Evolutionary conservation across 2,797 vertebrate genomes (phyloP).

Genomic region (Danionella dracula): DNA sequence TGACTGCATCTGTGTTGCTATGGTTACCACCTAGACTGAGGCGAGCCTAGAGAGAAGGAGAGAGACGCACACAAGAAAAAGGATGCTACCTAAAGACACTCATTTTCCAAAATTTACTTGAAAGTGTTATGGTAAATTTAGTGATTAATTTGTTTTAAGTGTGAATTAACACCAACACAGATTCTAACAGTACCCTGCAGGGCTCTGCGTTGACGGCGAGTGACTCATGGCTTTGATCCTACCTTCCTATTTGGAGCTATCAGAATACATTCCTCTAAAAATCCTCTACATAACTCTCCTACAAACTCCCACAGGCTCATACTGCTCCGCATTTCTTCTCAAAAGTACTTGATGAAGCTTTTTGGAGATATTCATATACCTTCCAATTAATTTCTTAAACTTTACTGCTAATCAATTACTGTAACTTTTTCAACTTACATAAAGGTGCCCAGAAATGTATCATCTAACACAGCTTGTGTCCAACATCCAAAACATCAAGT

Average conservation of each 20-base stretch:
- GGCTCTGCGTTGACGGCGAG: conserved; percentile 27
- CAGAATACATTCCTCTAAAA: conserved; percentile 30
- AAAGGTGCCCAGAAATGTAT: too few species aligned
- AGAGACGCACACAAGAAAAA: neutral
- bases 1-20: conserved; percentile 68
- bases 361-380: too few species aligned
- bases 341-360: too few species aligned
- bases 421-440: too few species aligned
- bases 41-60: conserved; percentile 55
- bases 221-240: conserved; percentile 44
- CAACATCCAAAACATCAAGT: too few species aligned
- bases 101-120: conserved; percentile 1
- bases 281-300: conserved; percentile 29
- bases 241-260: conserved; percentile 35
- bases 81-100: neutral
- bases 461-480: too few species aligned
- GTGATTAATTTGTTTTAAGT: conserved; percentile 19
- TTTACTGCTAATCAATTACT: too few species aligned
- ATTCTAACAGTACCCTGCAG: conserved; percentile 26
- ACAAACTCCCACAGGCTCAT: conserved; percentile 31
- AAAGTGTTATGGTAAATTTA: conserved; percentile 13
- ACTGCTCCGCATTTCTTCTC: too few species aligned
- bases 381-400: too few species aligned
- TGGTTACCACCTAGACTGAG: conserved; percentile 69
- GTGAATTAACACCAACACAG: conserved; percentile 28